Conservation (phyloP, 2,797 vertebrate species). For the Nasua narica region DNA sequence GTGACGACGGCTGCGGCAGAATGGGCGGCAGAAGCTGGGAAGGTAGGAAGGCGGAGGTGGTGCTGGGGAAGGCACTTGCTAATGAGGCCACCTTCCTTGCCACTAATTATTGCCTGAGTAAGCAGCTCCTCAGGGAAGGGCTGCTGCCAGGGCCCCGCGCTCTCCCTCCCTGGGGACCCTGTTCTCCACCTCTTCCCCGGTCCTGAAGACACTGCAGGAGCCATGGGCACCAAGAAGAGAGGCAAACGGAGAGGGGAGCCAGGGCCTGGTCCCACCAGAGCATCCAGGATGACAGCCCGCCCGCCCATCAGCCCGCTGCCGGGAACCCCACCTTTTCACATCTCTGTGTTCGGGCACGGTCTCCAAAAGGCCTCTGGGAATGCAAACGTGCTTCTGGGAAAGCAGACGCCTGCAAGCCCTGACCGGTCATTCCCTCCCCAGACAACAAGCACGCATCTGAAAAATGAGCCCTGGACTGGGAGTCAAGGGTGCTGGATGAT, state of each 20-base stretch:
- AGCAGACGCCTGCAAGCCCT: neutral
- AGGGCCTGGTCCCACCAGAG: neutral
- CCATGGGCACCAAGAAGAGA: neutral
- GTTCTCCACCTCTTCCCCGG: neutral
- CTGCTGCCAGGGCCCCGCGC: neutral
- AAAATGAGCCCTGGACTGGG: neutral
- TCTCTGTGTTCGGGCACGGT: neutral
- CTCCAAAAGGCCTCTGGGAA: neutral
- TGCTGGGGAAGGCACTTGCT: neutral
- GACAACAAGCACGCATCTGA: neutral
- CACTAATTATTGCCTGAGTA: slow-evolving; percentile 9
- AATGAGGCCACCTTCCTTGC: slow-evolving; percentile 53
- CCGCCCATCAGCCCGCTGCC: neutral
- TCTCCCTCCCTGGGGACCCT: neutral
- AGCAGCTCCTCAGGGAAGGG: slow-evolving; percentile 39
- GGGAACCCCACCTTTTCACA: neutral
- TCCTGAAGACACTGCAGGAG: neutral
- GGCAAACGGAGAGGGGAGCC: neutral
- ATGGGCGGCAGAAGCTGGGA: neutral
- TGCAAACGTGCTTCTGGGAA: neutral
- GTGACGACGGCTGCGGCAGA: neutral
- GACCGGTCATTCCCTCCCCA: neutral
- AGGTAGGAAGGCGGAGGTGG: neutral
- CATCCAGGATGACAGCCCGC: rapidly evolving
- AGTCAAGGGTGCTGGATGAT: neutral